Evolutionary conservation across 2,888 invertebrate species (phyloP), one percentile per base, ranked within the genome.

Genomic region (Tiliacea aurago): DNA sequence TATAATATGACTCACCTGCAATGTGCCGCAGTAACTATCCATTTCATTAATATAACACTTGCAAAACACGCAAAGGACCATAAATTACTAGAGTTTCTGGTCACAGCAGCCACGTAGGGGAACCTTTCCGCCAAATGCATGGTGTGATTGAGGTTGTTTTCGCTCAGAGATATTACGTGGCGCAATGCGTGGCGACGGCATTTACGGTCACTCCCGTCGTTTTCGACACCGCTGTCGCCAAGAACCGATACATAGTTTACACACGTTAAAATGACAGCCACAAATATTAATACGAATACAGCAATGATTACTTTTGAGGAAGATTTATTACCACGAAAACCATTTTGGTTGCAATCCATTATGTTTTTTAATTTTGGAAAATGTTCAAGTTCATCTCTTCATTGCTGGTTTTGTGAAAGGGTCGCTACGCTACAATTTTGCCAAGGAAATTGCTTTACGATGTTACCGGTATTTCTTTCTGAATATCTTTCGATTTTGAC

Each of bases 21-120:
- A 56, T 73, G 73, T 5, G 73, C 73, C 10, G 64, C 0, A 18
- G n/a, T 73, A 33, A 73, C 41, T 11, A 73, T 73, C 73, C 73
- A 73, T 0, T 73, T 63, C n/a, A 18, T 28, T 18, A 73, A 41
- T 3, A 73, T 64, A 18, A 73, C 18, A 47, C 73, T 73, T 0
- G 28, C 73, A 23, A 73, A 73, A 7, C 74, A 73, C 1, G 55
- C 64, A 49, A 73, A 73, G 3, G 47, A 18, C 73, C 74, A 73
- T 5, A 73, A 0, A 4, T 1, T 33, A 6, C 47, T 55, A 1
- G 55, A 45, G 37, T 73, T 73, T 7, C 73, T 47, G 2, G 73
- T 73, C n/a, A 73, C 41, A 15, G 73, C 73, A 0, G 49, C 28
- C 55, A 73, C 15, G 11, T 64, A 73, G 0, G 73, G 74, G 10